These are phyloP conservation scores for Sebastes kiyomatsui DNA, from an alignment of 2,797 vertebrate genomes.

Conservation along the genomic window DNA sequence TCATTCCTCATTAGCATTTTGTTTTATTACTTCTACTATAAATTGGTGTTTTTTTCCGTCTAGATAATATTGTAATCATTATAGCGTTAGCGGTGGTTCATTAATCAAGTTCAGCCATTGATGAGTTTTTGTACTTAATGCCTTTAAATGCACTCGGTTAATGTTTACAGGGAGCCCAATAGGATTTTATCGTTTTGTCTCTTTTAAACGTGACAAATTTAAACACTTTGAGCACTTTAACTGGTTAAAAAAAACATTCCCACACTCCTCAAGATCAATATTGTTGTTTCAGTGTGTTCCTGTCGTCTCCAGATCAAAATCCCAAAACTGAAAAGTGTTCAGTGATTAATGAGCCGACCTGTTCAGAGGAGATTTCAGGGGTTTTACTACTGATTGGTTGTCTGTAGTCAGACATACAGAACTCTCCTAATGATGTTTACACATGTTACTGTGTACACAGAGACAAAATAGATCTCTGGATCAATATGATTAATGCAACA, in stretches of 20 bases:
- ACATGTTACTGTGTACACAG: neutral
- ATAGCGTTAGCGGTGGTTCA: neutral
- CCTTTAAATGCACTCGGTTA: conserved; percentile 7
- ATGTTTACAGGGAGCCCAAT: neutral
- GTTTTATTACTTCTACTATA: neutral
- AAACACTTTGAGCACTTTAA: conserved; percentile 11
- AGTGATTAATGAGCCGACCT: neutral
- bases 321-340: neutral
- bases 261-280: neutral
- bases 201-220: neutral
- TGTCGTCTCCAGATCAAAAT: neutral
- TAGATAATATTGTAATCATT: neutral
- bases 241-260: neutral
- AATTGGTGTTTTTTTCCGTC: neutral
- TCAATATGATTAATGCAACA: conserved; percentile 18
- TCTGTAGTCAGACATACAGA: neutral
- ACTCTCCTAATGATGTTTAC: conserved; percentile 41
- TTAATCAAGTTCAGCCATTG: neutral
- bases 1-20: neutral
- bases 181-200: neutral
- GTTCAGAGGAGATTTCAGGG: neutral
- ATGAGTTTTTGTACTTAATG: neutral
- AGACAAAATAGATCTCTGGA: neutral
- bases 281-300: neutral
- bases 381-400: neutral